These are phyloP conservation scores for Synergus japonicus DNA, from an alignment of 2,888 invertebrate genomes.

Conservation along the genomic window DNA sequence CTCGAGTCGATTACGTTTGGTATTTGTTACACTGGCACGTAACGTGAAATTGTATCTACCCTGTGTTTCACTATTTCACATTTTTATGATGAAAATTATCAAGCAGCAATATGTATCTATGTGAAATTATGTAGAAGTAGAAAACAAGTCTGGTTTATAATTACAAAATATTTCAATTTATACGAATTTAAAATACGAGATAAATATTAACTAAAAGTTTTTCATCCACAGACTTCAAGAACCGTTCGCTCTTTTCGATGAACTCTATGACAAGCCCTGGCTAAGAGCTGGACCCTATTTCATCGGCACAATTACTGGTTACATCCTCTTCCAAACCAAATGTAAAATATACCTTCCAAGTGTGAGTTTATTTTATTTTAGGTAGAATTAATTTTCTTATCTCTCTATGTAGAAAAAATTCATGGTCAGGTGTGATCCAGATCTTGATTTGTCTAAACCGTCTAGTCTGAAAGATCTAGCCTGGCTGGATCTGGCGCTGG, in stretches of 20 bases:
- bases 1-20: not conserved
- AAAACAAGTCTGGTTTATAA: not conserved
- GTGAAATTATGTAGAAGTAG: not conserved
- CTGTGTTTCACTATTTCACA: not conserved
- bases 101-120: not conserved
- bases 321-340: conserved; percentile 84
- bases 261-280: conserved; percentile 92
- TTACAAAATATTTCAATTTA: not conserved
- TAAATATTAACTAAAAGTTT: not conserved
- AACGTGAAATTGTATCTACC: not conserved
- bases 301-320: conserved; percentile 88
- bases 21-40: not conserved
- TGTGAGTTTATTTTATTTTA: conserved; percentile 60
- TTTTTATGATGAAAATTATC: not conserved
- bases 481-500: no score
- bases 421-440: no score
- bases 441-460: no score
- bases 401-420: no score
- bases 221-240: conserved; percentile 81
- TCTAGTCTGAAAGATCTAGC: no score
- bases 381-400: no score
- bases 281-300: conserved; percentile 89
- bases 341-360: conserved; percentile 79
- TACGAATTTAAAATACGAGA: not conserved
- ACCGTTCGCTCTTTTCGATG: conserved; percentile 90